These are phyloP conservation scores for Eristalis arbustorum DNA, from an alignment of 2,888 invertebrate genomes.

Conservation along the genomic window DNA sequence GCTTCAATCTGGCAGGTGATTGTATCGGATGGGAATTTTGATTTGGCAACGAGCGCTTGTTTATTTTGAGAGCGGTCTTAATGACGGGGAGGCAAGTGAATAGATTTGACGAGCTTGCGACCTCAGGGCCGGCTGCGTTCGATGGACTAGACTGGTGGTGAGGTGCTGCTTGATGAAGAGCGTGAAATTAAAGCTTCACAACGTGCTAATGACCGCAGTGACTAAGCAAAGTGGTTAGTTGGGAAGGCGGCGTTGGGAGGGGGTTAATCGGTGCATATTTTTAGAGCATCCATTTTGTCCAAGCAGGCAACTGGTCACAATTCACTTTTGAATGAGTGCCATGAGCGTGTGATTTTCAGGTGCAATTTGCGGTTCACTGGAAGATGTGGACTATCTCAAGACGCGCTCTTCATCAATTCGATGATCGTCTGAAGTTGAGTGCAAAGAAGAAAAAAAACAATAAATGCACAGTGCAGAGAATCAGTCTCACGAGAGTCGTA, in stretches of 20 bases:
- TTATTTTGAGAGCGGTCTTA: not conserved
- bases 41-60: not conserved
- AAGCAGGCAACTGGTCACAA: no score
- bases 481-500: no score
- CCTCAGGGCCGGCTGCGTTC: not conserved
- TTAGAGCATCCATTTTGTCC: no score
- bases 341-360: no score
- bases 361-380: no score
- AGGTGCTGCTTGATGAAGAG: not conserved
- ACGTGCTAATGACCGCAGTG: not conserved
- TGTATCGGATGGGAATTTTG: conserved; percentile 22
- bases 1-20: conserved; percentile 17
- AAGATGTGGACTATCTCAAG: no score
- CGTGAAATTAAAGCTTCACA: not conserved
- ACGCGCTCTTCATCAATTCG: no score
- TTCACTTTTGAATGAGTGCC: no score
- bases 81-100: not conserved
- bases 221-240: not conserved
- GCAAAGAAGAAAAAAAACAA: no score
- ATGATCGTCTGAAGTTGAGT: no score
- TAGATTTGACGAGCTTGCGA: not conserved
- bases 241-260: not conserved
- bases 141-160: not conserved
- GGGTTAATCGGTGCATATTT: no score
- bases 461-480: no score